Conservation (phyloP, 2,113 vertebrate species). For the Myanophis thanlyinensis region DNA sequence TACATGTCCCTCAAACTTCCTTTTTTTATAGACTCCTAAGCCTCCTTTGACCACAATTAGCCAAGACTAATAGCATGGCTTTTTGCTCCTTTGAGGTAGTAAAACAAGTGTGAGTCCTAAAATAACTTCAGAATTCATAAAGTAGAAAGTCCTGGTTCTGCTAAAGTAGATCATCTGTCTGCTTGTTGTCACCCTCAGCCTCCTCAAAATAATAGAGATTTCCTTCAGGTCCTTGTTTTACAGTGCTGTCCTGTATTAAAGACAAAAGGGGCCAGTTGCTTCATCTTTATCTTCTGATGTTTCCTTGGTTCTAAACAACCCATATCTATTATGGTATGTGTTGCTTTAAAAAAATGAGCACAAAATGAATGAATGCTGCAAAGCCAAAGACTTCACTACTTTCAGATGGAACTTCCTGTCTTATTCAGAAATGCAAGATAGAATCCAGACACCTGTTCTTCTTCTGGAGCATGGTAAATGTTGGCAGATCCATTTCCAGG, state of each 20-base stretch:
- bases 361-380: not conserved
- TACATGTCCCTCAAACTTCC: not conserved
- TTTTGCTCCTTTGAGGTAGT: not conserved
- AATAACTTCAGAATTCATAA: not conserved
- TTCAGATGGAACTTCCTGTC: not conserved
- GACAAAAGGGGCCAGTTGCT: not conserved
- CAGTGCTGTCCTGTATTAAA: not conserved
- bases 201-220: not conserved
- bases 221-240: not conserved
- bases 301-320: not conserved
- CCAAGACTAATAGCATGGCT: not conserved
- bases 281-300: not conserved
- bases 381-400: not conserved
- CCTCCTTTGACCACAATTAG: not conserved
- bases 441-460: not conserved
- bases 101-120: not conserved
- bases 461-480: not conserved
- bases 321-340: not conserved
- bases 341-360: not conserved
- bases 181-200: not conserved
- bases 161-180: not conserved
- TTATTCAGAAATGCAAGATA: not conserved
- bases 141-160: not conserved
- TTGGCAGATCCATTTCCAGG: slow-evolving; percentile 9
- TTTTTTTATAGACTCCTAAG: not conserved